Evolutionary conservation across 2,113 vertebrate genomes (phyloP), one percentile per base, ranked within the genome.

Genomic region (Chlorodrepanis virens): DNA sequence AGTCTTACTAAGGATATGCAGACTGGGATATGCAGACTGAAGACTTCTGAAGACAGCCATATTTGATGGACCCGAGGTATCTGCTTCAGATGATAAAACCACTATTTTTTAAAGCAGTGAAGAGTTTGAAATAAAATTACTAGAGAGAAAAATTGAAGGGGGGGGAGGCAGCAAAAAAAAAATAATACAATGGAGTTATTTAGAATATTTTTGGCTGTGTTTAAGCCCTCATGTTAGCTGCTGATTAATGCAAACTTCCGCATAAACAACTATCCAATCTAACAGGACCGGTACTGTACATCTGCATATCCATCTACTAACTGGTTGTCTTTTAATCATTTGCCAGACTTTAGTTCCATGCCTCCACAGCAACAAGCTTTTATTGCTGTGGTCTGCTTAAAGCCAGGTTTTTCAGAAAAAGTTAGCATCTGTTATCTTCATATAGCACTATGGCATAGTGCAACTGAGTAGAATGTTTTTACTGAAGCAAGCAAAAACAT

Each of bases 261-360:
- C 15, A 2, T 70, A 78, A 67, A 18, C 18, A 56, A 44, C 33
- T 61, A 85, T 11, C 20, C 12, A 31, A 15, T 28, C 40, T 85
- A 63, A 68, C 29, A 89, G 44, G 35, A 54, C 63, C 1, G 1
- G 37, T 52, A 71, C 4, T 14, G 5, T 56, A 45, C 0, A 0
- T 20, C 42, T 50, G 12, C 40, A 83, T 17, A 53, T 12, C 40
- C 44, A n/a, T 23, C 33, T n/a, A 37, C 49, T 39, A 39, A 40
- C 29, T 44, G 33, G 10, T 0, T 39, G 20, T 40, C 17, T 76
- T 75, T 69, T 42, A 24, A 52, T 20, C 7, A 74, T 31, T 63
- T 89, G 45, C 50, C 69, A 79, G 27, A 25, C 39, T 52, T 13
- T 18, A 64, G 33, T 72, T 56, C 44, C 27, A 56, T 35, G 10